Conservation (phyloP, 2,113 vertebrate genomes). For the Neodon shergylaensis region DNA sequence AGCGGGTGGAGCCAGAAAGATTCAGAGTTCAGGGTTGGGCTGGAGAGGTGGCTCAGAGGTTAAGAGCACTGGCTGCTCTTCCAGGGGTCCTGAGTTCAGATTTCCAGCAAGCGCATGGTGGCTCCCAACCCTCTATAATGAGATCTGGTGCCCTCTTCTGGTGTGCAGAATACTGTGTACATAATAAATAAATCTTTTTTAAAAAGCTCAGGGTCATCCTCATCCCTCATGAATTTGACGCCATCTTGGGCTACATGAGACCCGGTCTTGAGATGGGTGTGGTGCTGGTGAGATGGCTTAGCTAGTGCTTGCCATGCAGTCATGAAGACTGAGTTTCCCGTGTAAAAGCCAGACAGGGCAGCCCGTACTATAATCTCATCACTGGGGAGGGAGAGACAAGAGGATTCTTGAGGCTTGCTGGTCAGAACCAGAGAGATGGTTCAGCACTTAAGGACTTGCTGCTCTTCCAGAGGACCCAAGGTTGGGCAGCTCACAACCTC, state of each 20-base stretch:
- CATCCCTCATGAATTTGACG: not conserved
- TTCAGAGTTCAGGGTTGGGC: not conserved
- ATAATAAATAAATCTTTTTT: too few relatives aligned
- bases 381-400: not conserved
- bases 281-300: not conserved
- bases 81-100: too few relatives aligned
- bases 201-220: not conserved
- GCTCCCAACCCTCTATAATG: too few relatives aligned
- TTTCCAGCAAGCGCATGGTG: too few relatives aligned
- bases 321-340: not conserved
- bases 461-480: not conserved
- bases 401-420: not conserved
- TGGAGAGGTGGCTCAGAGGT: too few relatives aligned
- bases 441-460: not conserved
- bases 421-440: not conserved
- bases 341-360: not conserved
- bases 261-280: not conserved
- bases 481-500: not conserved
- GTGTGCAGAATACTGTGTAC: too few relatives aligned
- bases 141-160: too few relatives aligned
- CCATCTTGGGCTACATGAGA: not conserved
- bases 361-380: not conserved
- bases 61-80: too few relatives aligned
- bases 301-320: not conserved
- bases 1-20: not conserved